These are phyloP conservation scores for Leucozona laternaria DNA, from an alignment of 2,888 invertebrate species.

Conservation along the genomic window DNA sequence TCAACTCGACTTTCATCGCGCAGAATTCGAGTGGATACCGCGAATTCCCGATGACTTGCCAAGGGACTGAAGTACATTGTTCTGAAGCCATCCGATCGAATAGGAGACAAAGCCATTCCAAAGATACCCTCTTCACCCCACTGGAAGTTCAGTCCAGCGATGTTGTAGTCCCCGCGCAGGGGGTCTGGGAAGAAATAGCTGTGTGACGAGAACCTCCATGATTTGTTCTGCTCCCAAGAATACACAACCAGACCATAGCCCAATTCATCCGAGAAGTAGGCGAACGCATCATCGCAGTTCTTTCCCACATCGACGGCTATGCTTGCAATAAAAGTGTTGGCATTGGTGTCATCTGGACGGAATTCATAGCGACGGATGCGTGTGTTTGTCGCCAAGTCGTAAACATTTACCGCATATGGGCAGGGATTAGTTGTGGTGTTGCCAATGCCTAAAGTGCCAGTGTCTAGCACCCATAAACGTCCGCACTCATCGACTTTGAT, in stretches of 20 bases:
- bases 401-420: constrained; percentile 91
- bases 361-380: constrained; percentile 89
- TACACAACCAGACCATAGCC: constrained; percentile 92
- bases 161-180: constrained; percentile 90
- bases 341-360: constrained; percentile 89
- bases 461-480: constrained; percentile 92
- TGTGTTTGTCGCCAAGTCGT: constrained; percentile 89
- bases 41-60: constrained; percentile 91
- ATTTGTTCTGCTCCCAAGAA: constrained; percentile 90
- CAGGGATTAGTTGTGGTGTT: constrained; percentile 91
- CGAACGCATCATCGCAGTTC: constrained; percentile 90
- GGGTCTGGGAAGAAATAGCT: constrained; percentile 93
- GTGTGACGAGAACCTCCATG: constrained; percentile 91
- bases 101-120: constrained; percentile 89
- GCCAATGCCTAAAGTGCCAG: constrained; percentile 92
- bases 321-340: constrained; percentile 93
- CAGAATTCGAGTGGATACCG: constrained; percentile 90
- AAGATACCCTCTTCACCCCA: constrained; percentile 94
- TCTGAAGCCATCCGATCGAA: constrained; percentile 88
- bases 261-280: constrained; percentile 92
- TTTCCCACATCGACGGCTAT: constrained; percentile 91
- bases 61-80: constrained; percentile 91
- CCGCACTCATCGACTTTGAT: constrained; percentile 91
- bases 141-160: constrained; percentile 92
- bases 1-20: constrained; percentile 88